A percentile compares a stretch with the other conserved stretches of the same genome.
phyloP scores from a whole-genome alignment of 2,888 invertebrate species.

The Artemia sp. region DNA sequence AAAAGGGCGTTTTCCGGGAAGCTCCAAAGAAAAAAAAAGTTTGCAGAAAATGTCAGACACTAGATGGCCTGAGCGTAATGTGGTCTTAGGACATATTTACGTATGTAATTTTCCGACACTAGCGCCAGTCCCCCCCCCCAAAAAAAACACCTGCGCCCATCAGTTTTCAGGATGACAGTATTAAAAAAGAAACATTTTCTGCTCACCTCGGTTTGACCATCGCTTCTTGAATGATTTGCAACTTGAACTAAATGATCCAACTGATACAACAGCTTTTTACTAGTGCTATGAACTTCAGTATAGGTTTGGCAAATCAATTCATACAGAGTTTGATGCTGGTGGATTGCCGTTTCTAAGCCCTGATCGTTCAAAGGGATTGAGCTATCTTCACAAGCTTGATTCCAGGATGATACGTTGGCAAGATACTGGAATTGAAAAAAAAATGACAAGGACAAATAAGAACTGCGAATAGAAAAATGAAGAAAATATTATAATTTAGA shows the following conservation, averaged over 20 bases:
- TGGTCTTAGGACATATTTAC: no score
- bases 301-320: constrained; percentile 94
- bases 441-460: background rate
- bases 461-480: no score
- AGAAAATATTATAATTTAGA: no score
- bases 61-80: no score
- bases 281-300: constrained; percentile 84
- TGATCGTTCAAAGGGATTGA: constrained; percentile 52
- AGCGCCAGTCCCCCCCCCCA: no score
- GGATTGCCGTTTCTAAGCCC: constrained; percentile 75
- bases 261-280: constrained; percentile 86
- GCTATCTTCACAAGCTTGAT: constrained; percentile 61
- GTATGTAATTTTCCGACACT: no score
- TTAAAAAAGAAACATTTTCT: constrained; percentile 32
- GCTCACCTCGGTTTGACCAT: constrained; percentile 51
- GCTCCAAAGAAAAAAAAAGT: no score
- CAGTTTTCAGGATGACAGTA: background rate
- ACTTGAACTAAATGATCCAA: constrained; percentile 88
- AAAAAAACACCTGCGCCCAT: constrained; percentile 9
- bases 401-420: constrained; percentile 80
- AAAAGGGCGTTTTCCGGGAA: no score
- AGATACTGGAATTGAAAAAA: constrained; percentile 47
- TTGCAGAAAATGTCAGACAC: no score
- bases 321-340: constrained; percentile 80
- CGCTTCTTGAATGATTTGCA: constrained; percentile 67